These are phyloP conservation scores for Phthorimaea operculella DNA, from an alignment of 1,140 invertebrate species.

Conservation along the genomic window DNA sequence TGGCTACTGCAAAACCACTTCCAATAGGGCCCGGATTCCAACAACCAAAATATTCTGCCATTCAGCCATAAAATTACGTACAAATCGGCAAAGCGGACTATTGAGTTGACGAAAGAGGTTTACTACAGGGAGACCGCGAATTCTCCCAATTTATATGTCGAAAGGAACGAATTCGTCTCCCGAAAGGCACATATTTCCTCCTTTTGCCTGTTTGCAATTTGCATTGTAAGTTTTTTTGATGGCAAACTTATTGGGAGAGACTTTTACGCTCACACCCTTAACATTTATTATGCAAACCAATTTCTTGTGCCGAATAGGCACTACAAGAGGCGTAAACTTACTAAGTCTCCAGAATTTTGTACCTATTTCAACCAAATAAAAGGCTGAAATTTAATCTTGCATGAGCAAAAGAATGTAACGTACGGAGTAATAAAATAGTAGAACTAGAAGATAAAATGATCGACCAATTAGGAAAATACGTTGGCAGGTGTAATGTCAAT, in stretches of 20 bases:
- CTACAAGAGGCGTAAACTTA: too few species aligned
- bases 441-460: slow-evolving; percentile 4
- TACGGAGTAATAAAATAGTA: too few species aligned
- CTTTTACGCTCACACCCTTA: too few species aligned
- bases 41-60: background rate
- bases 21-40: background rate
- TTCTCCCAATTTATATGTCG: background rate
- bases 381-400: too few species aligned
- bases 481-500: slow-evolving; percentile 7
- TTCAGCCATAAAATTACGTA: background rate
- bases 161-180: background rate
- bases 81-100: background rate
- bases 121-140: background rate
- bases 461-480: slow-evolving; percentile 18
- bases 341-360: too few species aligned
- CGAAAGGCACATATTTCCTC: background rate
- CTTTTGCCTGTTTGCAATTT: background rate
- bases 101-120: background rate
- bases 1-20: background rate
- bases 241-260: background rate
- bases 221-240: background rate
- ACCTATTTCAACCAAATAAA: too few species aligned
- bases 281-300: too few species aligned
- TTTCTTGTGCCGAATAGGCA: too few species aligned
- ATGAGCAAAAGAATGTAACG: too few species aligned